A percentile compares a stretch with the other conserved stretches of the same genome.
Conservation (phyloP, 2,888 invertebrate species). For the Carcina quercana region DNA sequence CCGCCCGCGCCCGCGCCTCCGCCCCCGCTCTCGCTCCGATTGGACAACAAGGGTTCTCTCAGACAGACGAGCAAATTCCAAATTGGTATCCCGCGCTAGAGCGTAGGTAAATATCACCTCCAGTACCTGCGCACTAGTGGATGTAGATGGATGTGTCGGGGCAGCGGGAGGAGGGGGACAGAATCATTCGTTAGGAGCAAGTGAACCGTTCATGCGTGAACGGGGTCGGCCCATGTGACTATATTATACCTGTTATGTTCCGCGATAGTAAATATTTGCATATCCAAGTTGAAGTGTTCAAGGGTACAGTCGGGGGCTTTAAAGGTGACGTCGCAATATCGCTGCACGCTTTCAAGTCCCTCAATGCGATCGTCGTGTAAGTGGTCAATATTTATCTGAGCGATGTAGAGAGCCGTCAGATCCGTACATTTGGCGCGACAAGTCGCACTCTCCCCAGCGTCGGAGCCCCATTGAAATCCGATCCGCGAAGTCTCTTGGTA, state of each 20-base stretch:
- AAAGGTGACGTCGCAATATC: constrained; percentile 11
- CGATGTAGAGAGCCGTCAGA: no score
- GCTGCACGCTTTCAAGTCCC: no score
- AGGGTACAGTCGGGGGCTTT: constrained; percentile 29
- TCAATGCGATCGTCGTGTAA: not conserved
- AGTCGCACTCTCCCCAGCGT: constrained; percentile 20
- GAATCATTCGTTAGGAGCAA: constrained; percentile 64
- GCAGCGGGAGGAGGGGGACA: constrained; percentile 34
- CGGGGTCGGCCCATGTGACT: constrained; percentile 47
- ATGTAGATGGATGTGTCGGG: constrained; percentile 19
- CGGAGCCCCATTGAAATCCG: constrained; percentile 54
- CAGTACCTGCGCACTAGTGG: constrained; percentile 25
- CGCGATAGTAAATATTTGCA: constrained; percentile 67
- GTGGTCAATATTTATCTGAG: no score
- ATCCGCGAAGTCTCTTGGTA: constrained; percentile 68
- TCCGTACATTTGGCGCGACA: constrained; percentile 14
- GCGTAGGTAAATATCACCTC: constrained; percentile 39
- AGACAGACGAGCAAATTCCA: constrained; percentile 46
- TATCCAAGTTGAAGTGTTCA: constrained; percentile 47
- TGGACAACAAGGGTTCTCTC: constrained; percentile 26
- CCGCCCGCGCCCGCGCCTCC: constrained; percentile 23
- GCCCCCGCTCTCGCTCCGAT: constrained; percentile 32
- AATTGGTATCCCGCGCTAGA: constrained; percentile 46
- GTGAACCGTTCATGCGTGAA: constrained; percentile 63
- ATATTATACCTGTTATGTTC: constrained; percentile 51